Evolutionary conservation across 2,888 invertebrate species (phyloP).

Genomic region (Pollenia amentaria): DNA sequence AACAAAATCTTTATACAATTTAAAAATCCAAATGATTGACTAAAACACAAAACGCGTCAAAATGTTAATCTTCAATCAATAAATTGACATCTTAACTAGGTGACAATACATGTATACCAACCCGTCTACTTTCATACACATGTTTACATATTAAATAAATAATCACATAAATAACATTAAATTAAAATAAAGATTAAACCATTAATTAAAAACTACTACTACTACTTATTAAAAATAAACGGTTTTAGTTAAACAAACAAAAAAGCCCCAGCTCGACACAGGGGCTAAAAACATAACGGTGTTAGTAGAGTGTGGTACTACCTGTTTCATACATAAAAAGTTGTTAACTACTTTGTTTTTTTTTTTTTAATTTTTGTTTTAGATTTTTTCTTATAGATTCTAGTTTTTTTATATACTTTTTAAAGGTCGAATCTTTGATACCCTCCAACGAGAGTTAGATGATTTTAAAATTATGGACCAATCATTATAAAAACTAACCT

Average conservation of each 20-base stretch:
- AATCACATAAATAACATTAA: constrained; percentile 14
- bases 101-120: constrained; percentile 26
- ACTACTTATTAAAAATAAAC: neutral
- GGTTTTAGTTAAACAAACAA: constrained; percentile 3
- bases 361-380: neutral
- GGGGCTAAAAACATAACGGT: constrained; percentile 36
- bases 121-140: neutral
- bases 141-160: neutral
- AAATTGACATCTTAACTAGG: constrained; percentile 47
- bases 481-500: too few relatives aligned
- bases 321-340: constrained; percentile 26
- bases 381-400: constrained; percentile 1
- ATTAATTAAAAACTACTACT: neutral
- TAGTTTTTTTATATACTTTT: neutral
- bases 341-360: constrained; percentile 22
- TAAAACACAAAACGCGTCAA: neutral
- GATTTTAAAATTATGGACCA: too few relatives aligned
- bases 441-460: too few relatives aligned
- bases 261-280: neutral
- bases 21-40: too few relatives aligned
- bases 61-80: neutral
- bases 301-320: constrained; percentile 40
- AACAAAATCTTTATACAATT: neutral
- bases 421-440: too few relatives aligned
- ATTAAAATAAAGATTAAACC: constrained; percentile 13